phyloP scores from a whole-genome alignment of 2,113 vertebrate species.

The Hydropotes inermis region DNA sequence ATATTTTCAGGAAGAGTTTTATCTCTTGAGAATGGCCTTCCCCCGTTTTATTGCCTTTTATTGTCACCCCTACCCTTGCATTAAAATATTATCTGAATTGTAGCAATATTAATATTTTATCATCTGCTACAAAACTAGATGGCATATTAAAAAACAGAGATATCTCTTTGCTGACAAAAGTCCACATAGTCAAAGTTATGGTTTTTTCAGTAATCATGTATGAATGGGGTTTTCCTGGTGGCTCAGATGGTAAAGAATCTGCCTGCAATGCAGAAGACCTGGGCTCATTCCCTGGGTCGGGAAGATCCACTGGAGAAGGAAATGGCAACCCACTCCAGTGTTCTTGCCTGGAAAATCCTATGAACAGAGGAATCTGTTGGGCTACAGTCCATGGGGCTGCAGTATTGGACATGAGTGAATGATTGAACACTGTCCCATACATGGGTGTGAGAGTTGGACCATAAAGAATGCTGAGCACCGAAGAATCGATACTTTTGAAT shows the following conservation, averaged over 20 bases:
- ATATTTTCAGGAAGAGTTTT: slow-evolving; percentile 41
- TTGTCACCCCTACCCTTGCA: neutral
- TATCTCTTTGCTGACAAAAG: neutral
- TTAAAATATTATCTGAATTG: neutral
- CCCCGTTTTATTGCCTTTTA: slow-evolving; percentile 5
- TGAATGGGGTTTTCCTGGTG: neutral
- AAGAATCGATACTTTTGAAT: neutral
- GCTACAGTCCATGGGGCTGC: neutral
- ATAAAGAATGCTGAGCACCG: neutral
- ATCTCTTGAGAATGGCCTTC: neutral
- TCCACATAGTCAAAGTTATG: neutral
- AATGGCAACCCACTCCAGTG: neutral
- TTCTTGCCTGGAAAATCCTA: neutral
- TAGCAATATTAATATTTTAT: slow-evolving; percentile 38
- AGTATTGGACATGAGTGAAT: neutral
- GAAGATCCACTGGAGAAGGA: neutral
- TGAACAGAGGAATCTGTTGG: neutral
- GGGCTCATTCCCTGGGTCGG: neutral
- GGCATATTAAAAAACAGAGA: neutral
- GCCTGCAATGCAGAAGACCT: neutral
- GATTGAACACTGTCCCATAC: neutral
- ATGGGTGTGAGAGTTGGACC: neutral
- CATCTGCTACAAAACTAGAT: neutral
- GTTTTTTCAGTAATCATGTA: neutral
- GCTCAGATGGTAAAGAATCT: neutral